A percentile compares a stretch with the other conserved stretches of the same genome.
phyloP scores from a whole-genome alignment of 2,888 invertebrate species.

The Microdon myrmicae region DNA sequence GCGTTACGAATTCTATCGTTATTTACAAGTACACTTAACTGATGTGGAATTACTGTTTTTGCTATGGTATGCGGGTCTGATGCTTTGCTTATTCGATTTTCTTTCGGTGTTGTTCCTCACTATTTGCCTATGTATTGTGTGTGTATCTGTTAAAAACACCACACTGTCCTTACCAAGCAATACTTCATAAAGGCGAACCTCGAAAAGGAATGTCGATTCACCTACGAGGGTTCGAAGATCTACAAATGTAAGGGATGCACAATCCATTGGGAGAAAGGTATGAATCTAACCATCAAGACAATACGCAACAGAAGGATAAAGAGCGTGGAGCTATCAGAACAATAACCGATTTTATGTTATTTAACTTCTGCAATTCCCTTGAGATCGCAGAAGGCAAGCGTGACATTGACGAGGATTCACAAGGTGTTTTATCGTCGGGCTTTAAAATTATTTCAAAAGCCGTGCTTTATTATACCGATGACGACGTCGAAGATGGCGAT shows the following conservation, averaged over 20 bases:
- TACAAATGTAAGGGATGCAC: conserved; percentile 76
- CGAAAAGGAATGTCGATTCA: conserved; percentile 89
- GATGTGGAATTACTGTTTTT: too few species aligned
- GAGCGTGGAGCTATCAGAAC: conserved; percentile 91
- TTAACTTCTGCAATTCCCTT: conserved; percentile 98
- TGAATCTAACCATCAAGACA: conserved; percentile 96
- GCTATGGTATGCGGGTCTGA: too few species aligned
- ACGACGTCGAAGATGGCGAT: conserved; percentile 22
- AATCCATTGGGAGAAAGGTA: conserved; percentile 97
- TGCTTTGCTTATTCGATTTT: too few species aligned
- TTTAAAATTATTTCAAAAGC: too few species aligned
- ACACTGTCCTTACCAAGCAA: conserved; percentile 89
- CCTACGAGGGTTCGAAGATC: conserved; percentile 90
- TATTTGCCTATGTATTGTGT: too few species aligned
- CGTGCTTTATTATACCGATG: conserved; percentile 2
- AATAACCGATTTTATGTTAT: conserved; percentile 97
- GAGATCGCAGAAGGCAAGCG: conserved; percentile 83
- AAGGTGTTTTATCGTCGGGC: conserved; percentile 85
- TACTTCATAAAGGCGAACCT: conserved; percentile 93
- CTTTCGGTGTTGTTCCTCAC: too few species aligned
- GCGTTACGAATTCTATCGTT: too few species aligned
- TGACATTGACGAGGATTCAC: conserved; percentile 89
- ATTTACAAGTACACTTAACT: too few species aligned
- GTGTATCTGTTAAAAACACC: too few species aligned
- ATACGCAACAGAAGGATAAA: conserved; percentile 98